Evolutionary conservation across 2,113 vertebrate genomes (phyloP).

Genomic region (Nerophis lumbriciformis): DNA sequence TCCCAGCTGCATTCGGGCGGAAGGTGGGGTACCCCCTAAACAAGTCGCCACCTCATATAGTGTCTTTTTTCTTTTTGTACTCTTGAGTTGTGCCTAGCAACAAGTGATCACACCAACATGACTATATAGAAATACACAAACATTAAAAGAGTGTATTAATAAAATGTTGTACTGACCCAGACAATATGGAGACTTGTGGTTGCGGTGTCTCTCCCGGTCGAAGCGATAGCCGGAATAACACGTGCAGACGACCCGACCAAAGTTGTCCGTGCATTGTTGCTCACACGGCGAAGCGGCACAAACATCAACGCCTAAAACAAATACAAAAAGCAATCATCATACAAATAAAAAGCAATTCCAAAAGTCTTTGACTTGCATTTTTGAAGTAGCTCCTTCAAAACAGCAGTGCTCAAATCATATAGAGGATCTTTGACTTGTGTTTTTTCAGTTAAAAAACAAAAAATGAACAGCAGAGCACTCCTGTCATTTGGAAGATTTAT

Average conservation of each 20-base stretch:
- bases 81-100: not conserved
- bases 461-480: not conserved
- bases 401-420: too few species aligned
- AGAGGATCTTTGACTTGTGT: too few species aligned
- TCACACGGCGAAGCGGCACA: slow-evolving; percentile 74
- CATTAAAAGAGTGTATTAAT: not conserved
- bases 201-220: slow-evolving; percentile 69
- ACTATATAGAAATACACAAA: not conserved
- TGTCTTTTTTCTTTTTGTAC: too few species aligned
- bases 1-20: too few species aligned
- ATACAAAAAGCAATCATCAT: not conserved
- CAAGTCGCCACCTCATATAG: too few species aligned
- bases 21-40: too few species aligned
- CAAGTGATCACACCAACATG: not conserved
- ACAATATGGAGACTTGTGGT: slow-evolving; percentile 72
- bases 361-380: not conserved
- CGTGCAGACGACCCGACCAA: slow-evolving; percentile 73
- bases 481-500: not conserved
- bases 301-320: slow-evolving; percentile 65
- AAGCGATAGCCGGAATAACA: slow-evolving; percentile 75
- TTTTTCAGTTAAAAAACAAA: too few species aligned
- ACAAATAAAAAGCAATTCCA: not conserved
- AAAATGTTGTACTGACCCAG: slow-evolving; percentile 58
- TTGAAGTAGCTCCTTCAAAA: not conserved
- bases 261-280: slow-evolving; percentile 78